A percentile compares a stretch with the other conserved stretches of the same genome.
Evolutionary conservation across 2,888 invertebrate genomes (phyloP).

Genomic region (Rotaria sp.): DNA sequence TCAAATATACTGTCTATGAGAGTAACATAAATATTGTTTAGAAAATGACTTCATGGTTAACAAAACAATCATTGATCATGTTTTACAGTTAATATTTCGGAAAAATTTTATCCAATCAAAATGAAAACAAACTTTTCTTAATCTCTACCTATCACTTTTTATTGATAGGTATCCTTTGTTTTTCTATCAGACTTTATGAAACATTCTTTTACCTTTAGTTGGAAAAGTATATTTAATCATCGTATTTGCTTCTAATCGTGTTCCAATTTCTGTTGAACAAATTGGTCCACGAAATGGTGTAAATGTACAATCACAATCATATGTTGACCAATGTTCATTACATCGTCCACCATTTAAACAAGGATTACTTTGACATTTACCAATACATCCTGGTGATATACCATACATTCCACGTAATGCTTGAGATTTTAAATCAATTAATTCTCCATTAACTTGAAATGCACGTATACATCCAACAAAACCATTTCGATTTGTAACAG

Average conservation of each 20-base stretch:
- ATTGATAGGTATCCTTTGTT: too few relatives aligned
- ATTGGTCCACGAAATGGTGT: slow-evolving; percentile 95
- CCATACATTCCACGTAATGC: slow-evolving; percentile 62
- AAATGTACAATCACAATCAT: slow-evolving; percentile 89
- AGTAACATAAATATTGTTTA: too few relatives aligned
- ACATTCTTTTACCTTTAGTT: slow-evolving; percentile 60
- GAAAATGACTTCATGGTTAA: too few relatives aligned
- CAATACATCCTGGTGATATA: slow-evolving; percentile 67
- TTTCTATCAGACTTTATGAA: too few relatives aligned
- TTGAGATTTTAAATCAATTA: slow-evolving; percentile 69
- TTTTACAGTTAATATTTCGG: too few relatives aligned
- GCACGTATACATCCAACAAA: slow-evolving; percentile 88
- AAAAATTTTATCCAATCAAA: too few relatives aligned
- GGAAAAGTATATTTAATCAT: slow-evolving; percentile 84
- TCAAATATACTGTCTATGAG: too few relatives aligned
- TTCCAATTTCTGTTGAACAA: slow-evolving; percentile 76
- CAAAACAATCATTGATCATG: too few relatives aligned
- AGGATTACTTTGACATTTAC: slow-evolving; percentile 80
- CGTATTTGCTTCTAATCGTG: slow-evolving; percentile 78
- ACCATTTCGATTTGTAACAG: slow-evolving; percentile 78
- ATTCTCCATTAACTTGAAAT: slow-evolving; percentile 74
- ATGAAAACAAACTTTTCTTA: too few relatives aligned
- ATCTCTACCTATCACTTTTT: too few relatives aligned
- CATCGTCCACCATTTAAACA: slow-evolving; percentile 95
- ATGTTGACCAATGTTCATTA: slow-evolving; percentile 79